Conservation (phyloP, 2,113 vertebrate genomes). For the Lophura nycthemera region DNA sequence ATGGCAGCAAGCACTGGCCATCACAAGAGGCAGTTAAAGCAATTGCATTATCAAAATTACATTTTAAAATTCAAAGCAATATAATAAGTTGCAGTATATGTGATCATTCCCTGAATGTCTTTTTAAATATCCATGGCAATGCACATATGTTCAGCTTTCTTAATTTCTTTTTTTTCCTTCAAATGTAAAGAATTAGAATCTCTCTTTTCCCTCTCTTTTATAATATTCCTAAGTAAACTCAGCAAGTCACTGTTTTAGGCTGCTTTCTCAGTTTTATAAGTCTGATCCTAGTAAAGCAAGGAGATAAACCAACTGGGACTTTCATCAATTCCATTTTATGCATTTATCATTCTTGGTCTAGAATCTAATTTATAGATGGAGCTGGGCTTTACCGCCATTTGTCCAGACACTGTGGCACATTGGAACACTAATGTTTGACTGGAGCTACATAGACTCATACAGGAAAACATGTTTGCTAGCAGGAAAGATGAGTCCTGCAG, state of each 20-base stretch:
- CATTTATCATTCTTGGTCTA: background rate
- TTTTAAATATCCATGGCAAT: background rate
- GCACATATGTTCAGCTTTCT: background rate
- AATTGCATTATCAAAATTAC: constrained; percentile 18
- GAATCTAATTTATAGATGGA: background rate
- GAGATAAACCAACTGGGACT: background rate
- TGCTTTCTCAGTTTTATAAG: background rate
- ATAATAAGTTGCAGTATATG: background rate
- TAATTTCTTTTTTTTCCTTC: background rate
- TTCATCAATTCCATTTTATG: background rate
- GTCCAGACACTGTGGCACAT: background rate
- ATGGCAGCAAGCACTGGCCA: background rate
- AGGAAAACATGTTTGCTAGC: background rate
- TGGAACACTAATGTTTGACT: background rate
- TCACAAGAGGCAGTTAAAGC: background rate
- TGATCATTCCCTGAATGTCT: background rate
- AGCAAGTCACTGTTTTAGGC: background rate
- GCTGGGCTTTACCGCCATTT: background rate
- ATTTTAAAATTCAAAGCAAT: constrained; percentile 8
- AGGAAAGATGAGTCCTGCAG: background rate
- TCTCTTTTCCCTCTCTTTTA: background rate
- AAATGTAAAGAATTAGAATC: background rate
- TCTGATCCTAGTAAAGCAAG: background rate
- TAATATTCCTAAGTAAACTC: background rate
- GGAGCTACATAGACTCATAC: fast-evolving